Percentiles rank a stretch among this genome's conserved stretches.
These are phyloP conservation scores for Pempheris klunzingeri DNA, from an alignment of 2,797 vertebrate genomes.

Conservation along the genomic window DNA sequence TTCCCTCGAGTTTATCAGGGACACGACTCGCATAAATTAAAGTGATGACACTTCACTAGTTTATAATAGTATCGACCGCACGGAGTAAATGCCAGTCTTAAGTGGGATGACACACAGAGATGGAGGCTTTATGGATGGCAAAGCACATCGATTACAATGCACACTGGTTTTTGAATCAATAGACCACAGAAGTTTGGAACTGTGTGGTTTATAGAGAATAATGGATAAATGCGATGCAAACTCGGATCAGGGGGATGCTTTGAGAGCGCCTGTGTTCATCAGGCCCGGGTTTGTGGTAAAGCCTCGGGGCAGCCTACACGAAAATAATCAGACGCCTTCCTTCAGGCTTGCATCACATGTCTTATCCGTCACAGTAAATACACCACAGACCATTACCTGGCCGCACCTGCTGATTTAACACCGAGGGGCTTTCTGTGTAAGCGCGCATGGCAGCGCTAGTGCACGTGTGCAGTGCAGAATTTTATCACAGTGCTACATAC, in stretches of 20 bases:
- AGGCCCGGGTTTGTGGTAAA: conserved; percentile 8
- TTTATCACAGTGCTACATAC: background rate
- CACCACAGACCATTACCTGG: background rate
- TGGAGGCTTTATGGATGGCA: conserved; percentile 52
- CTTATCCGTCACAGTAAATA: conserved; percentile 21
- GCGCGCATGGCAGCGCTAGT: conserved; percentile 1
- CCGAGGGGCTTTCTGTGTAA: background rate
- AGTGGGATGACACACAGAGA: conserved; percentile 54
- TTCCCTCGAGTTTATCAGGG: conserved; percentile 52
- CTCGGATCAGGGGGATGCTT: background rate
- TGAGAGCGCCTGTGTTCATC: background rate
- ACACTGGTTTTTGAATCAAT: conserved; percentile 55
- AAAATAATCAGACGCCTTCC: conserved; percentile 18
- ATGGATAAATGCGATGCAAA: conserved; percentile 19
- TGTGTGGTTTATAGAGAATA: conserved; percentile 25
- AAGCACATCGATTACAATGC: conserved; percentile 52
- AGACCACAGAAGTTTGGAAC: conserved; percentile 35
- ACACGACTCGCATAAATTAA: conserved; percentile 63
- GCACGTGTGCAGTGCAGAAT: conserved; percentile 1
- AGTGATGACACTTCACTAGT: conserved; percentile 61
- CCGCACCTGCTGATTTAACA: conserved; percentile 30
- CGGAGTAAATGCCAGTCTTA: conserved; percentile 67
- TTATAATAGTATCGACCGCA: conserved; percentile 63
- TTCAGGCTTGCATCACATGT: conserved; percentile 1
- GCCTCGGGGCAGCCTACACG: conserved; percentile 4